These are phyloP conservation scores for Lasioglossum zephyrum DNA, from an alignment of 2,888 invertebrate species.

Conservation along the genomic window DNA sequence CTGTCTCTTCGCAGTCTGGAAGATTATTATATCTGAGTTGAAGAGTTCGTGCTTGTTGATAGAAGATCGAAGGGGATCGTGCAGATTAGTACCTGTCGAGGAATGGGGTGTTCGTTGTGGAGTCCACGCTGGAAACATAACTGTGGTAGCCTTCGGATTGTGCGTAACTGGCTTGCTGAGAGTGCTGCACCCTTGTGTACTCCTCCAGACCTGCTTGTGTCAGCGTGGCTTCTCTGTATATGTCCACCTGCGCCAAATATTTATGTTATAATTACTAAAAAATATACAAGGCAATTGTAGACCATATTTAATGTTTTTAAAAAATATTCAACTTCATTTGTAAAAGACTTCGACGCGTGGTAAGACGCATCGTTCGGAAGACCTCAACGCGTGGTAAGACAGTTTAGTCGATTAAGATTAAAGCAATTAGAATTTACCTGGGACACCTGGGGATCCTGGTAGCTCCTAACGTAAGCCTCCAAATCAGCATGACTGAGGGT, in stretches of 20 bases:
- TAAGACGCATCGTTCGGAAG: too few relatives aligned
- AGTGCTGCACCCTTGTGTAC: conserved; percentile 86
- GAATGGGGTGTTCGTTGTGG: conserved; percentile 89
- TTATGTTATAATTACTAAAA: neutral
- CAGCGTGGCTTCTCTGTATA: conserved; percentile 81
- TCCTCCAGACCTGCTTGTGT: conserved; percentile 85
- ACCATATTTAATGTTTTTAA: neutral
- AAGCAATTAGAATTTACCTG: conserved; percentile 70
- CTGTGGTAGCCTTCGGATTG: conserved; percentile 93
- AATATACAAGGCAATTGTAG: neutral
- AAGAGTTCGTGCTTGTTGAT: neutral
- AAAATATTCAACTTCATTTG: neutral
- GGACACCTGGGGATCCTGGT: conserved; percentile 85
- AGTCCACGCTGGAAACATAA: conserved; percentile 91
- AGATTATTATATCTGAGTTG: neutral
- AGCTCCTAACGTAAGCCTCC: conserved; percentile 89
- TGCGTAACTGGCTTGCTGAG: conserved; percentile 91
- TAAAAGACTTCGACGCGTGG: neutral
- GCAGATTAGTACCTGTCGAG: conserved; percentile 86
- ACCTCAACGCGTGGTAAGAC: too few relatives aligned
- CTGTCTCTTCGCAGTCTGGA: conserved; percentile 87
- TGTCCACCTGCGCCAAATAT: conserved; percentile 75
- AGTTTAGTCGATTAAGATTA: neutral
- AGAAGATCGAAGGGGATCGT: neutral
- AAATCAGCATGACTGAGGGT: conserved; percentile 88